Conservation (phyloP, 2,888 invertebrate species). For the Lysandra coridon region DNA sequence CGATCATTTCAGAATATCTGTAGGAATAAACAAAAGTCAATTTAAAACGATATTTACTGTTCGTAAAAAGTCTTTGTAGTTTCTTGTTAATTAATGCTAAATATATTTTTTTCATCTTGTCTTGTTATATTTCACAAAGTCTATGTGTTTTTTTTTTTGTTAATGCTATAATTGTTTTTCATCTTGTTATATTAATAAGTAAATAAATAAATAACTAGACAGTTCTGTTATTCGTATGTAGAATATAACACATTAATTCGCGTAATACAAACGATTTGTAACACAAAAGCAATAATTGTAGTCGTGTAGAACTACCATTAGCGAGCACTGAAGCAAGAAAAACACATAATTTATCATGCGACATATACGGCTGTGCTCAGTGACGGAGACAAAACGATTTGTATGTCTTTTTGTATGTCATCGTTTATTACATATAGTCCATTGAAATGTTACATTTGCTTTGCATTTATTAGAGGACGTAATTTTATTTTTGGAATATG, state of each 20-base stretch:
- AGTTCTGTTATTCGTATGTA: not conserved
- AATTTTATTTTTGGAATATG: too few species aligned
- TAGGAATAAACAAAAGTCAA: too few species aligned
- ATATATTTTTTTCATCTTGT: too few species aligned
- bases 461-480: too few species aligned
- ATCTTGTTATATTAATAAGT: not conserved
- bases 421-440: not conserved
- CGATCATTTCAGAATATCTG: too few species aligned
- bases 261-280: not conserved
- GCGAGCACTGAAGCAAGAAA: not conserved
- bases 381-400: not conserved
- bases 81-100: too few species aligned
- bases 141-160: too few species aligned
- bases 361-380: not conserved
- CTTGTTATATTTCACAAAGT: too few species aligned
- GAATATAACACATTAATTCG: not conserved
- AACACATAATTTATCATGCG: not conserved
- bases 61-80: too few species aligned
- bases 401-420: not conserved
- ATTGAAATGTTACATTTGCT: too few species aligned
- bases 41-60: too few species aligned
- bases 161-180: too few species aligned
- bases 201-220: not conserved
- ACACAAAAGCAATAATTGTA: not conserved
- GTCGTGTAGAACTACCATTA: not conserved